Evolutionary conservation across 2,113 vertebrate species (phyloP).

Genomic region (Aldabrachelys gigantea): DNA sequence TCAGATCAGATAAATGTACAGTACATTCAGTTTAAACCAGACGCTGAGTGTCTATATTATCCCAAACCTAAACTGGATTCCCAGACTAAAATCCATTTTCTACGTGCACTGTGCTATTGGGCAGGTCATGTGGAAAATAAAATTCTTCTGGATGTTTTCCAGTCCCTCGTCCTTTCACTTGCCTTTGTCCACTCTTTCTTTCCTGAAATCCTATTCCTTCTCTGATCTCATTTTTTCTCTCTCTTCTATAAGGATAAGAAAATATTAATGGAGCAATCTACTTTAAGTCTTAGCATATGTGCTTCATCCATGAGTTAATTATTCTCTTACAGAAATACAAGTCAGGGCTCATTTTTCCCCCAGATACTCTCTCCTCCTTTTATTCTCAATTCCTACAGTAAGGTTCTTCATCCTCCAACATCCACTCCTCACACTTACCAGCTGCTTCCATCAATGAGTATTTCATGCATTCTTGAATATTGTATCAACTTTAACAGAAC

Average conservation of each 20-base stretch:
- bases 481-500: slow-evolving; percentile 25
- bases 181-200: not conserved
- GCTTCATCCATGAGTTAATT: not conserved
- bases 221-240: not conserved
- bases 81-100: not conserved
- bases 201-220: accelerated
- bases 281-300: not conserved
- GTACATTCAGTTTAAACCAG: not conserved
- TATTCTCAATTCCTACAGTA: slow-evolving; percentile 5
- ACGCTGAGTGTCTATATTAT: not conserved
- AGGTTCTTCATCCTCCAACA: slow-evolving; percentile 29
- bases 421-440: slow-evolving; percentile 51
- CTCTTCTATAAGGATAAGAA: not conserved
- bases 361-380: not conserved
- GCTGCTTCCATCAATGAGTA: slow-evolving; percentile 46
- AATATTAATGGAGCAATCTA: not conserved
- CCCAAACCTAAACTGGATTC: not conserved
- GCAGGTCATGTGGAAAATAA: not conserved
- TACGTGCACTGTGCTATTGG: not conserved
- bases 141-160: not conserved
- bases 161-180: not conserved
- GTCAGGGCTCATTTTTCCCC: too few relatives aligned
- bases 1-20: not conserved
- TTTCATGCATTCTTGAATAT: slow-evolving; percentile 46
- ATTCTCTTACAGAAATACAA: not conserved